These are phyloP conservation scores for Melangyna quadrimaculata DNA, from an alignment of 2,888 invertebrate species.

Conservation along the genomic window DNA sequence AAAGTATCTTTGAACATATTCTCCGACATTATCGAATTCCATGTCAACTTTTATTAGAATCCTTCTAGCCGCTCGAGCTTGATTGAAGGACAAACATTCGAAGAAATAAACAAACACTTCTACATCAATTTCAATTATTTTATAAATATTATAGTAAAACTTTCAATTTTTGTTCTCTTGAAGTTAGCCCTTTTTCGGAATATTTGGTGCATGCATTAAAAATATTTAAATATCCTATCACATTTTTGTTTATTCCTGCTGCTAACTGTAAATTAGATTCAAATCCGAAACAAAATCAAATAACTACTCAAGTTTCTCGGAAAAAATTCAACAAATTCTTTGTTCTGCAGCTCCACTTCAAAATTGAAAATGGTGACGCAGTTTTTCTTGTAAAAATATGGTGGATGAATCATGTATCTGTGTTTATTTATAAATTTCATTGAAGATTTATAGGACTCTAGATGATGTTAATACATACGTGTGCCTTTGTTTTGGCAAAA, in stretches of 20 bases:
- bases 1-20: too few species aligned
- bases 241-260: background rate
- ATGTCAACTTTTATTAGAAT: too few species aligned
- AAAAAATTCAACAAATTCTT: constrained; percentile 40
- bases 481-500: constrained; percentile 52
- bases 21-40: too few species aligned
- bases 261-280: background rate
- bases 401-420: constrained; percentile 53
- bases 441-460: constrained; percentile 51
- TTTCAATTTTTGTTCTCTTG: too few species aligned
- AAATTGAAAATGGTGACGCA: constrained; percentile 58
- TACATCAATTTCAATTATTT: too few species aligned
- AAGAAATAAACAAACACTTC: too few species aligned
- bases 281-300: background rate
- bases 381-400: constrained; percentile 7
- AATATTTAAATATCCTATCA: background rate
- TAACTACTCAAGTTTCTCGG: background rate
- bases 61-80: too few species aligned
- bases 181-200: too few species aligned
- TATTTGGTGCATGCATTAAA: background rate
- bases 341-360: constrained; percentile 31
- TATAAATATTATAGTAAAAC: too few species aligned
- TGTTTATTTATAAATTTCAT: constrained; percentile 68
- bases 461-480: background rate
- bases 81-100: too few species aligned